Evolutionary conservation across 1,140 invertebrate genomes (phyloP).

Genomic region (Ostrea denselamellosa): DNA sequence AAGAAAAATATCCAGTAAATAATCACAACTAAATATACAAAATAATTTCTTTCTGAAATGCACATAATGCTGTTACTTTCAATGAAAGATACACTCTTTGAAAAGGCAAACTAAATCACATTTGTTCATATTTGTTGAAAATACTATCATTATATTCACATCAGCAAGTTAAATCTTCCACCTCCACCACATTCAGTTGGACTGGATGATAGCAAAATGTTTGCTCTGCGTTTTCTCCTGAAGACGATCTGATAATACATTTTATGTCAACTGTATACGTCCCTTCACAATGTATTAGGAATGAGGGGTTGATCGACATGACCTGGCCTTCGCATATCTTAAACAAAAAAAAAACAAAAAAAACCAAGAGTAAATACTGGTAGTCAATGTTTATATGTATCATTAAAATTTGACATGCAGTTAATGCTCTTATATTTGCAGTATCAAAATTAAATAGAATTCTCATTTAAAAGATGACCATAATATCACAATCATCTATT

Average conservation of each 20-base stretch:
- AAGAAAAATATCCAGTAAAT: neutral
- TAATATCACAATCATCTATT: no score
- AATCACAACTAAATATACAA: no score
- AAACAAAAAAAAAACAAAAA: neutral
- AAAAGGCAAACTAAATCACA: neutral
- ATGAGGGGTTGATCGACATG: neutral
- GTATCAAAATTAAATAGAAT: no score
- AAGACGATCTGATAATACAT: neutral
- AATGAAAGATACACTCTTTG: neutral
- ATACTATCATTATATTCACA: neutral
- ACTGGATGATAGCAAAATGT: constrained; percentile 31
- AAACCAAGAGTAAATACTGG: neutral
- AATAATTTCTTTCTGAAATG: no score
- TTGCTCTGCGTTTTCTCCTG: neutral
- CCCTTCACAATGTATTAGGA: constrained; percentile 14
- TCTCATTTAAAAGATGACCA: no score
- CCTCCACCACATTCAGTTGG: neutral
- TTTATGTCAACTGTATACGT: neutral
- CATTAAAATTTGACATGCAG: no score
- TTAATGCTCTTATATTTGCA: no score
- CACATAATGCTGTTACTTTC: no score
- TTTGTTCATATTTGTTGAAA: neutral
- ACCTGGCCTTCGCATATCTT: neutral
- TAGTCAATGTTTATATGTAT: no score
- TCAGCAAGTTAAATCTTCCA: neutral